These are phyloP conservation scores for Urechis unicinctus DNA, from an alignment of 2,888 invertebrate genomes.

Conservation along the genomic window DNA sequence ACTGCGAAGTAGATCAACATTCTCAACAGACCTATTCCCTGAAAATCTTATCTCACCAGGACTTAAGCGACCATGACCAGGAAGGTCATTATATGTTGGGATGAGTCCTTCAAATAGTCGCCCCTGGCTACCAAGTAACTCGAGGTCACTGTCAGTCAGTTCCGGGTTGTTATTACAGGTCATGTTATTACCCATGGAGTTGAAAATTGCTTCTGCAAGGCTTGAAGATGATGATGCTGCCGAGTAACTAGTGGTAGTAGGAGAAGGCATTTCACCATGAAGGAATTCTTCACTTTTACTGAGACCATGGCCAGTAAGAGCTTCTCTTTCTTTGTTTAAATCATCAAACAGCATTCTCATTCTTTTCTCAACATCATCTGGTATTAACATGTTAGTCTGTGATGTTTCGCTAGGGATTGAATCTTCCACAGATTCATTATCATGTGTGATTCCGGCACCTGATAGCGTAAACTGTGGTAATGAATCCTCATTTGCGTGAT, in stretches of 20 bases:
- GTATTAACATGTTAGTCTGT: too few species aligned
- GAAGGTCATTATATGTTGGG: conserved; percentile 6
- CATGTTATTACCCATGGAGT: background rate
- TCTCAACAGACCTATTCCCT: background rate
- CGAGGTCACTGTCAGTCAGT: conserved; percentile 6
- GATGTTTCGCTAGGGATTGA: too few species aligned
- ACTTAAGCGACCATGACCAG: background rate
- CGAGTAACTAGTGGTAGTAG: background rate
- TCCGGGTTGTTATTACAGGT: too few species aligned
- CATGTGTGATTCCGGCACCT: too few species aligned
- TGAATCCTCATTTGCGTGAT: too few species aligned
- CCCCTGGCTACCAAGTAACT: conserved; percentile 7
- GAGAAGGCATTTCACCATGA: background rate
- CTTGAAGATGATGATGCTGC: background rate
- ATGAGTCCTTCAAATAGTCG: conserved; percentile 4
- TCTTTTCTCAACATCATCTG: background rate
- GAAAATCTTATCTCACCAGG: conserved; percentile 4
- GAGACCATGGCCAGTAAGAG: too few species aligned
- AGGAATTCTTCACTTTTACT: background rate
- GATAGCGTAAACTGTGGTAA: too few species aligned
- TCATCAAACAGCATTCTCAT: background rate
- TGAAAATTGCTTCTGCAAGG: background rate
- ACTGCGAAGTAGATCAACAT: background rate
- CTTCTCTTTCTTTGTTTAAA: background rate
- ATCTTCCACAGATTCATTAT: too few species aligned